Base-by-base conservation (phyloP, 2,888 invertebrate genomes). In the Diploptera punctata region DNA sequence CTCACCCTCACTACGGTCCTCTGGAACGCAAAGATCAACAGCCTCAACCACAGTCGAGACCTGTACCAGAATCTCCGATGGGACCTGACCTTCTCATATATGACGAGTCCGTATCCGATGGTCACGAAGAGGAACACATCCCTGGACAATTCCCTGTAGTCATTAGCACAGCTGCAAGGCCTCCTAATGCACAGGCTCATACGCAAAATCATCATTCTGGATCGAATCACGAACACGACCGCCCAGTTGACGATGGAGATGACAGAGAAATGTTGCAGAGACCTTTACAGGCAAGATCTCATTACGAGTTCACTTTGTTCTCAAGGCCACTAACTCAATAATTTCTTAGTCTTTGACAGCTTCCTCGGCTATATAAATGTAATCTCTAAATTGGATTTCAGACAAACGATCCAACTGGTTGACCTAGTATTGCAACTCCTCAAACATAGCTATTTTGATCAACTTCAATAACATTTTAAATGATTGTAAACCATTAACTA, bases 1-100 rank as follows among this genome's bases (percentile, higher is more conserved):
- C 54, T 21, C 76, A 76, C 33, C 81, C 81, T 13, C 84, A 84
- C 76, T 85, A 84, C 72, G 81, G 80, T 67, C 83, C 85, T 31
- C 81, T 86, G 73, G 87, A 87, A 72, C 83, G 87, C 31, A 87
- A 87, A 77, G 87, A 88, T 49, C 67, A 47, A 21, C 49, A 29
- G 57, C 29, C 24, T 1, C 24, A 13, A 1, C 18, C 19, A 3
- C 44, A 21, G 18, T 7, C 47, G 13, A 19, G 26, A 21, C 52
- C 68, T 9, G 43, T 61, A 7, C 21, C 73, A 9, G 24, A 38
- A 13, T 31, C 65, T 24, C 44, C 44, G 2, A 10, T 47, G n/a
- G 65, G 82, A 84, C 3, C 79, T 80, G 44, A 65, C n/a, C 26
- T 47, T 5, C 80, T 84, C 77, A 80, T 83, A 43, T 80, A 81